Conservation (phyloP, 53 echinoderm and acorn worm genomes). For the Arbacia lixula region DNA sequence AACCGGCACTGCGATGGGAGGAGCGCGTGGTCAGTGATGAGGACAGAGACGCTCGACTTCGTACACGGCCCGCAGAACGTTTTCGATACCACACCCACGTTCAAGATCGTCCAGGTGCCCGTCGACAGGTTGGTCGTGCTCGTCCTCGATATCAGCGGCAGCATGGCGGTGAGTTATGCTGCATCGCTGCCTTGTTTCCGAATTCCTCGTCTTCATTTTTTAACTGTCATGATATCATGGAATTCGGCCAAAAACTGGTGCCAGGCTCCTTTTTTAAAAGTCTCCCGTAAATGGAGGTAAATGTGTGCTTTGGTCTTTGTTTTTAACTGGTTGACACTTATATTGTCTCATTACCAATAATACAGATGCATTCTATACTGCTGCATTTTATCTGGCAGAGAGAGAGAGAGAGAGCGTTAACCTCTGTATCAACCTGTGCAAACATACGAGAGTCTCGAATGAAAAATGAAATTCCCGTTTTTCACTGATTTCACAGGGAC, state of each 20-base stretch:
- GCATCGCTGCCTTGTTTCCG: too few relatives aligned
- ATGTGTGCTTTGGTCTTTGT: too few relatives aligned
- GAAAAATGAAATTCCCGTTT: not conserved
- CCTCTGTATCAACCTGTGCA: too few relatives aligned
- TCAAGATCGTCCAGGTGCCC: slow-evolving; percentile 20
- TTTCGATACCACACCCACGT: slow-evolving; percentile 33
- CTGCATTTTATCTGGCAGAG: too few relatives aligned
- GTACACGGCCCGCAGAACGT: not conserved
- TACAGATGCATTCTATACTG: too few relatives aligned
- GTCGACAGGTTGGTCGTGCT: slow-evolving; percentile 20
- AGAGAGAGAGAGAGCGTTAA: too few relatives aligned
- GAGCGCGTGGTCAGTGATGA: slow-evolving; percentile 47
- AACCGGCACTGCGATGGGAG: not conserved
- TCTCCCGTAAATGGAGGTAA: too few relatives aligned
- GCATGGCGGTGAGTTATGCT: slow-evolving; percentile 32
- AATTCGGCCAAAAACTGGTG: too few relatives aligned
- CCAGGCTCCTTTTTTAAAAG: not conserved
- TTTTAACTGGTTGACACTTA: too few relatives aligned
- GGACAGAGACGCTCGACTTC: slow-evolving; percentile 12
- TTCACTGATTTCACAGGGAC: not conserved
- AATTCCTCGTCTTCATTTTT: not conserved
- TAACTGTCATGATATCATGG: too few relatives aligned
- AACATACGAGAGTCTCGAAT: not conserved
- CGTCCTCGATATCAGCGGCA: slow-evolving; percentile 42
- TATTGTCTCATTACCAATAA: too few relatives aligned